Conservation (phyloP, 2,113 vertebrate species). For the Sterrhoptilus dennistouni region DNA sequence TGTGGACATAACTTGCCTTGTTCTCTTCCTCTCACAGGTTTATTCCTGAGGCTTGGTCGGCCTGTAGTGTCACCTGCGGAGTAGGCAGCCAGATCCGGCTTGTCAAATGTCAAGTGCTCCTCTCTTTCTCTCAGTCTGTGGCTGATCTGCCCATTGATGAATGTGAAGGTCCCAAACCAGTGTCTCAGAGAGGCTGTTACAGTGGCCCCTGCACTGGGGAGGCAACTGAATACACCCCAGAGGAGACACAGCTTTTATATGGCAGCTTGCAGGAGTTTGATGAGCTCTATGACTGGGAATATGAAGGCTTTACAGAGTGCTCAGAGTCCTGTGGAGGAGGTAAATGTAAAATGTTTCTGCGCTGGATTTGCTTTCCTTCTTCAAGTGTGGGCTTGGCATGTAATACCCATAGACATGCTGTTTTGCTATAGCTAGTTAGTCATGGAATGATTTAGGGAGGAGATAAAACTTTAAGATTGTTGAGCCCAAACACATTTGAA, state of each 20-base stretch:
- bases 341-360: slow-evolving; percentile 44
- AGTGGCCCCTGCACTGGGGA: slow-evolving; percentile 81
- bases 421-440: not conserved
- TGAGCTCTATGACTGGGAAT: slow-evolving; percentile 93
- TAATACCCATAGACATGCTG: not conserved
- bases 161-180: slow-evolving; percentile 88
- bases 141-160: slow-evolving; percentile 91
- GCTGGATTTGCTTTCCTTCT: not conserved
- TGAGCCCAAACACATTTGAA: not conserved
- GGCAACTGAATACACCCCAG: slow-evolving; percentile 34
- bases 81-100: slow-evolving; percentile 82
- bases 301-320: slow-evolving; percentile 91
- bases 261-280: slow-evolving; percentile 73
- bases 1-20: not conserved
- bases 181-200: slow-evolving; percentile 83
- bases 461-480: not conserved
- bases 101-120: slow-evolving; percentile 91
- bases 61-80: slow-evolving; percentile 90
- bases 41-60: slow-evolving; percentile 88
- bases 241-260: slow-evolving; percentile 52
- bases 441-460: not conserved
- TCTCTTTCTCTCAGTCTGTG: slow-evolving; percentile 93
- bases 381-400: not conserved
- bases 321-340: slow-evolving; percentile 93
- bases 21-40: slow-evolving; percentile 76